A percentile compares a stretch with the other conserved stretches of the same genome.
Evolutionary conservation across 2,113 vertebrate species (phyloP).

Genomic region (Hypocryptadius cinnamomeus): DNA sequence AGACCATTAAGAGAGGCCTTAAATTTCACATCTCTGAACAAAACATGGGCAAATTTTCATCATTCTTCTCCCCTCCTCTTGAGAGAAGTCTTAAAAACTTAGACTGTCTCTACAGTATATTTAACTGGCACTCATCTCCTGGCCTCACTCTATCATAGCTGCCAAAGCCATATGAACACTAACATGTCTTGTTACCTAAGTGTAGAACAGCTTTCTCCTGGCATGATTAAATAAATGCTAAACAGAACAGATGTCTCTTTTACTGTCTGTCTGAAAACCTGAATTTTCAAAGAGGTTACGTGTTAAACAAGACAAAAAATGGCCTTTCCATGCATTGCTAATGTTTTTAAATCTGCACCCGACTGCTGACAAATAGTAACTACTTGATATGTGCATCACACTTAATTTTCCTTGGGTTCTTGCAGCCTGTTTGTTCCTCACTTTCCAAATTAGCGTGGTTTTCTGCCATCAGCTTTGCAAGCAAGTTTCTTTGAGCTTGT

Average conservation of each 20-base stretch:
- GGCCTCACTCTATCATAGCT: background rate
- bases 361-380: background rate
- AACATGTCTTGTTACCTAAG: background rate
- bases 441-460: background rate
- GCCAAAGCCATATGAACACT: background rate
- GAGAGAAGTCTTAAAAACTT: background rate
- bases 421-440: background rate
- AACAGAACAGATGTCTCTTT: background rate
- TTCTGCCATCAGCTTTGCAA: background rate
- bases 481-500: background rate
- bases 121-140: background rate
- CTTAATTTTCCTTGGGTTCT: background rate
- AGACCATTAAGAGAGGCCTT: background rate
- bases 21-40: background rate
- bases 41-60: background rate
- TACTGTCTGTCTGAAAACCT: background rate
- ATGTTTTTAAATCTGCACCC: background rate
- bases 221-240: background rate
- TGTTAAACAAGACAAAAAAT: background rate
- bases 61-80: background rate
- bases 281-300: background rate
- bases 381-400: background rate
- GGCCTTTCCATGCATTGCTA: background rate
- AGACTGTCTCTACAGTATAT: background rate
- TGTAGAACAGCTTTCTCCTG: background rate